Percentiles rank a stretch among this genome's conserved stretches.
phyloP scores from a whole-genome alignment of 2,113 vertebrate species.

The Corythoichthys intestinalis region DNA sequence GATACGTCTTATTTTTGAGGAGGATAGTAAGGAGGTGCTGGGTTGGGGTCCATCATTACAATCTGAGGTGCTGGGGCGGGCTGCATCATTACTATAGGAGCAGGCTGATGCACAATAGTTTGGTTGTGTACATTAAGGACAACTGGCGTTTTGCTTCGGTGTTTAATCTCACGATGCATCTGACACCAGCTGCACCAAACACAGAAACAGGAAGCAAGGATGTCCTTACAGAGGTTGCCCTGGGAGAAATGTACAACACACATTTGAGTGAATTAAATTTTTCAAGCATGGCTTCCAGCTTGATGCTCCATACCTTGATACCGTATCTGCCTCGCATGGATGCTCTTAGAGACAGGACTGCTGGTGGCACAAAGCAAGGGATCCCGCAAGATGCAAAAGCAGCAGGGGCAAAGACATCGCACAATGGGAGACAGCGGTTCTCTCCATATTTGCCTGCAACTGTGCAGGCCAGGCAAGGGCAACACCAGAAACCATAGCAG shows the following conservation, averaged over 20 bases:
- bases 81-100: background rate
- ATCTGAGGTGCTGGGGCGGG: background rate
- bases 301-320: slow-evolving; percentile 37
- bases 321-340: slow-evolving; percentile 36
- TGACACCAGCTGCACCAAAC: slow-evolving; percentile 57
- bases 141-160: background rate
- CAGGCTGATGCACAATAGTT: slow-evolving; percentile 28
- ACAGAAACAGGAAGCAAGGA: slow-evolving; percentile 41
- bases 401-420: slow-evolving; percentile 12
- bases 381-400: accelerated
- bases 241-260: slow-evolving; percentile 6
- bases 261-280: accelerated
- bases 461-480: slow-evolving; percentile 38
- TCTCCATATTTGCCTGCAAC: slow-evolving; percentile 29
- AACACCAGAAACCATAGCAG: slow-evolving; percentile 49
- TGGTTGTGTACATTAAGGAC: background rate
- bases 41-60: background rate
- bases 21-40: no score
- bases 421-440: slow-evolving; percentile 22
- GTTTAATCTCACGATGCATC: slow-evolving; percentile 47
- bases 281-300: background rate
- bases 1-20: accelerated
- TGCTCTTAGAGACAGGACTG: slow-evolving; percentile 18
- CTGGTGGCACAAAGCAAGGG: slow-evolving; percentile 29
- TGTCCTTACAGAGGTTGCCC: slow-evolving; percentile 56